Evolutionary conservation across 1,140 invertebrate species (phyloP), one percentile per base, ranked within the genome.

Genomic region (Macrosteles quadrilineatus): DNA sequence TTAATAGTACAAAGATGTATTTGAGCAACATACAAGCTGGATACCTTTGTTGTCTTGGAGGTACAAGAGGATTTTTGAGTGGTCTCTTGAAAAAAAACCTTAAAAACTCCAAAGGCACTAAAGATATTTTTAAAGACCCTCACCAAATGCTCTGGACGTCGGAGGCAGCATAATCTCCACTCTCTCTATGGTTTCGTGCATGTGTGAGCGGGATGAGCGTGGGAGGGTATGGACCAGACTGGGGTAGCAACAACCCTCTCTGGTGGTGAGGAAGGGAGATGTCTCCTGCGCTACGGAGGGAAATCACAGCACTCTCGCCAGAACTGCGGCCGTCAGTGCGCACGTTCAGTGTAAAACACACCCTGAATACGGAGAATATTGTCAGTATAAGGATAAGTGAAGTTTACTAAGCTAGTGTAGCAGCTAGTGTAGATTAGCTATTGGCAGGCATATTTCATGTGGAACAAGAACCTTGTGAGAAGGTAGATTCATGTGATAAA

Each of bases 161-260:
- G 72, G 89, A 91, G 70, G 90, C 88, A 45, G 91, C 91, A 79
- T 93, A 94, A 83, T 94, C 91, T 74, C 90, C 91, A 81, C 91
- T 92, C 80, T 93, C 91, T 69, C 88, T 82, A 80, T 89, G 87
- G 67, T 79, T 78, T 21, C 80, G 80, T 69, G 78, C 78, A 72
- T 82, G 85, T 73, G 88, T 90, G 76, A 92, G 81, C 70, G 91
- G 90, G 83, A 93, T 92, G 80, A 92, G 91, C 77, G 90, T 90
- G 71, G 90, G 90, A 69, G 90, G 90, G 83, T 91, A 88, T 77
- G 89, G 85, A 79, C 91, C 87, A 78, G 84, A 90, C 81, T 88
- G 90, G 50, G 89, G 90, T 75, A 92, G 85, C 81, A 92, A 90
- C 80, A 92, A 86, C 77, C 91, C 91, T 77, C 90, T 85, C 80